Base-by-base conservation (phyloP, 1,140 invertebrate species). In the Nephila pilipes region DNA sequence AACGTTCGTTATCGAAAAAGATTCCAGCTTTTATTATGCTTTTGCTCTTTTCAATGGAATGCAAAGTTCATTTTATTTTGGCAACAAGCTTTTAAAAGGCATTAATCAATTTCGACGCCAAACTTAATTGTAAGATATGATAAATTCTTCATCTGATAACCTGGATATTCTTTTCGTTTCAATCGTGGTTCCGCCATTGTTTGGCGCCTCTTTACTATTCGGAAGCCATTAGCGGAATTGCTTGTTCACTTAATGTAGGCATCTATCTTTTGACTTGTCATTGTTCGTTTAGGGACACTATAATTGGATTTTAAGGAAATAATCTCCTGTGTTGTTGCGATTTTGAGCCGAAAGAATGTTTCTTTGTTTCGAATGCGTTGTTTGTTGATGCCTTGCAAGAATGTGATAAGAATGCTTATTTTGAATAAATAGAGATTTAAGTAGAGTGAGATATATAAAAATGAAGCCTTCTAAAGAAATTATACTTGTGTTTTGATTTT, bases 261-360 rank as follows among this genome's bases (percentile, higher is more conserved):
- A 88, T 88, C 58, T 55, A 88, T 88, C 87, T 88, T 69, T 88
- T 69, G 57, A 8, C 36, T 60, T 69, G 60, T 88, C 57, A 88
- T 88, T 88, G 87, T 88, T 88, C 60, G 22, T 38, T 63, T 88
- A 63, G 87, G 25, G 87, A 88, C 87, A 88, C 65, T 69, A 20
- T 88, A 88, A 88, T 88, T 88, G 87, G 38, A 58, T 88, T 88
- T 88, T 88, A 85, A 85, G 55, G 83, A 85, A 85, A n/a, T 85
- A 85, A 85, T 85, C 46, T 46, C 83, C 18, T 85, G 32, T 58
- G 83, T 60, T 85, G 54, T 57, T 60, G 36, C n/a, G 18, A 32
- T 69, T 69, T 69, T 69, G 32, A 69, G 65, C 25, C 5, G 29
- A 69, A n/a, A 25, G 29, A 69, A 69, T 32, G 65, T 22, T 16